A percentile compares a stretch with the other conserved stretches of the same genome.
Evolutionary conservation across 1,140 invertebrate species (phyloP).

Genomic region (Papilio polytes): DNA sequence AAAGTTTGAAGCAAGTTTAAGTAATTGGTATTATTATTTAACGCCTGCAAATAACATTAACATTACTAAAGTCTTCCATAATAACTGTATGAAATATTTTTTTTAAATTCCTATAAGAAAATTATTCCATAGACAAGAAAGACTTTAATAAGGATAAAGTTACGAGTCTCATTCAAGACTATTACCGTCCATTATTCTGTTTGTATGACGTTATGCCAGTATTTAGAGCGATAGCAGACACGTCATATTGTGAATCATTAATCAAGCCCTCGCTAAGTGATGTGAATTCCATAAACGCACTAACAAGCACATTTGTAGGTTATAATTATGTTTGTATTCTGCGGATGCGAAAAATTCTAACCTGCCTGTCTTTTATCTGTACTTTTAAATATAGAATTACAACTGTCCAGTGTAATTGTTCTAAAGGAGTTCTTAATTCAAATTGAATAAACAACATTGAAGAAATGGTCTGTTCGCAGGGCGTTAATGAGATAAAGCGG

Average conservation of each 20-base stretch:
- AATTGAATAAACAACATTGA: slow-evolving; percentile 44
- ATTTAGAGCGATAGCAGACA: slow-evolving; percentile 62
- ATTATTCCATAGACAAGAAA: slow-evolving; percentile 14
- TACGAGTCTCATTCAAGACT: slow-evolving; percentile 48
- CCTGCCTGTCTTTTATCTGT: slow-evolving; percentile 15
- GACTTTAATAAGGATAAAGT: slow-evolving; percentile 49
- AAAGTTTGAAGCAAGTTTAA: background rate
- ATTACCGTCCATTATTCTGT: slow-evolving; percentile 43
- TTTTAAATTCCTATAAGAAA: background rate
- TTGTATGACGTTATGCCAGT: slow-evolving; percentile 60
- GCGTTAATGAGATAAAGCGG: slow-evolving; percentile 66
- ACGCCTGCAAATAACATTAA: background rate
- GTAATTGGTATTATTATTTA: background rate
- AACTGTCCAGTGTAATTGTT: slow-evolving; percentile 1
- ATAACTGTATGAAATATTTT: no score
- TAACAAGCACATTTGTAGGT: slow-evolving; percentile 42
- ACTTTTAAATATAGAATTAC: slow-evolving; percentile 4
- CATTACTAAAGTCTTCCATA: background rate
- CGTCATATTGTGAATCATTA: slow-evolving; percentile 64
- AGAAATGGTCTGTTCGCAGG: slow-evolving; percentile 64
- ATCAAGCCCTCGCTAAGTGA: slow-evolving; percentile 66
- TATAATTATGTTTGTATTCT: slow-evolving; percentile 35
- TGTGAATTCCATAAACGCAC: slow-evolving; percentile 46
- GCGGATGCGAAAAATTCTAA: slow-evolving; percentile 2
- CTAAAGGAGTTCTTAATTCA: slow-evolving; percentile 9